Evolutionary conservation across 2,797 vertebrate species (phyloP), one percentile per base, ranked within the genome.

Genomic region (Hybognathus amarus): DNA sequence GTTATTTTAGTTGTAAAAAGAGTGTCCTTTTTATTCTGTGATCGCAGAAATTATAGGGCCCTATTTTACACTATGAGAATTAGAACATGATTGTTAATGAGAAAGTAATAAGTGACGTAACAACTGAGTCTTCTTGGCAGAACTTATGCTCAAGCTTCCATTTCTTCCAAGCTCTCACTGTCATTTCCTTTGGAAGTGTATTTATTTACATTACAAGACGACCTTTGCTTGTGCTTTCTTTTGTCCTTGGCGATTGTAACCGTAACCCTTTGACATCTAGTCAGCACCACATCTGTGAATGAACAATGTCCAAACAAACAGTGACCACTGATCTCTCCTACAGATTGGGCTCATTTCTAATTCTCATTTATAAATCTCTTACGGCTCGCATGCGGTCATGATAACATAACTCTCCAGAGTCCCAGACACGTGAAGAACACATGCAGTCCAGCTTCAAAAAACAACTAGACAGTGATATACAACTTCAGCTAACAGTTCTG

Each of bases 401-500:
- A 18, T 67, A 77, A 71, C 6, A n/a, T 63, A 80, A 30, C 54
- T 64, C n/a, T 17, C 22, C 33, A 42, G 59, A 54, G 69, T 63
- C 22, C 38, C 82, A 74, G 11, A n/a, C 69, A 79, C 24, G 2
- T 47, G 68, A 47, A 50, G 13, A 70, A 30, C 45, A 64, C 27
- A 66, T n/a, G 30, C 13, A 70, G 54, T 54, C 56, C 78, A 73
- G 36, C 78, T 80, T 59, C 10, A 40, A 18, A 50, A 30, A n/a
- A 45, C 80, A 80, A 50, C 40, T 22, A 61, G 50, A 50, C 64
- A 70, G 13, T 80, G 47, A 81, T 77, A 74, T 61, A 83, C 38
- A 85, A 50, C 77, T 42, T 61, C 6, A 80, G 50, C 76, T 40
- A 74, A 74, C 56, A 33, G 61, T 30, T 82, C 54, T 81, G n/a